Evolutionary conservation across 2,113 vertebrate species (phyloP), one percentile per base, ranked within the genome.

Genomic region (Antigone vipio): DNA sequence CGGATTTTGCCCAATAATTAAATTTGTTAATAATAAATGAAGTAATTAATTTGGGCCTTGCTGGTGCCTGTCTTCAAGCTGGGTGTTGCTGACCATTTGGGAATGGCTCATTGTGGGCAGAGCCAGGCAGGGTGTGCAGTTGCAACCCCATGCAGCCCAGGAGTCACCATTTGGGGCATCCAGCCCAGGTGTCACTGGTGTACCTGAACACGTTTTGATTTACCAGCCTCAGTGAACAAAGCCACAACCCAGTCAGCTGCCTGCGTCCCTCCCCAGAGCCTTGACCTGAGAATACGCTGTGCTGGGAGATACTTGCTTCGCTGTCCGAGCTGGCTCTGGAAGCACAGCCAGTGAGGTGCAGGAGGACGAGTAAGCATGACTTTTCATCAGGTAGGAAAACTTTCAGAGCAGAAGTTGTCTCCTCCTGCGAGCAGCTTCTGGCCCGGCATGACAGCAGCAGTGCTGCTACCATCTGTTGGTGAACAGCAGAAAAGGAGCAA

Each of bases 391-490:
- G 42, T 29, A 76, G 60, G 53, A 83, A 81, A 95, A 81, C n/a
- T 93, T 95, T 67, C 53, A 60, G 81, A 85, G 66, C 74, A 94
- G 91, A 96, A 91, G 62, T 82, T 10, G 1, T n/a, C 5, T 5
- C 83, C 63, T 91, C 58, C 82, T 75, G 49, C 0, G 2, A 83
- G 71, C 88, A 79, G 75, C 75, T 93, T 82, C 35, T 9, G 89
- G 79, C 89, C 89, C 6, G 12, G 82, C 3, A 5, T 77, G 95
- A 95, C 85, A 93, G 92, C 74, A 96, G 85, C 29, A 0, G 88
- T 97, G 88, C 85, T 95, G 90, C 95, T 96, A 96, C 95, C 95
- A 88, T 94, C 96, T 97, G 95, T 96, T 94, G 95, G 93, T 3
- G 82, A 95, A 63, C 38, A 93, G 78, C 86, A 97, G 94, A 89